Percentiles rank a stretch among this genome's conserved stretches.
phyloP scores from a whole-genome alignment of 2,888 invertebrate genomes.

The Ophion obscuratus region DNA sequence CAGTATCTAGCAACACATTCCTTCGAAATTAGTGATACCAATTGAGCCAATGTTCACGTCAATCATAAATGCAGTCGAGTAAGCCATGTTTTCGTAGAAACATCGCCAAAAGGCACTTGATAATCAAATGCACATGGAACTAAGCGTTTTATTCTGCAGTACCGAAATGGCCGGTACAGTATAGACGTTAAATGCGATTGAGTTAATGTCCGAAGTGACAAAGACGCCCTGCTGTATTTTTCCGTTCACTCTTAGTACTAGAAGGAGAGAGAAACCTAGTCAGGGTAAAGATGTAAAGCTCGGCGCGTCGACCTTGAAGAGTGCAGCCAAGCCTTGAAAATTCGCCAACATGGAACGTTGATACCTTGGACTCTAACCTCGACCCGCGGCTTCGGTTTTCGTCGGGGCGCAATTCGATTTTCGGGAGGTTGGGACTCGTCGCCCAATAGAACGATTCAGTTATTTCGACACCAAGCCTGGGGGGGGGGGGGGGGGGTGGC shows the following conservation, averaged over 20 bases:
- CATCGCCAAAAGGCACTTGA: no score
- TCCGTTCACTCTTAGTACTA: neutral
- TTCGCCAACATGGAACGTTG: constrained; percentile 54
- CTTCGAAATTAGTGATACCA: neutral
- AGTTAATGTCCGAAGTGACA: neutral
- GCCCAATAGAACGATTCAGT: constrained; percentile 25
- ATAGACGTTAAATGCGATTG: neutral
- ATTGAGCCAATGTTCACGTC: neutral
- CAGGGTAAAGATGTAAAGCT: neutral
- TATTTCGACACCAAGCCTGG: neutral
- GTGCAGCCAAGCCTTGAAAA: constrained; percentile 63
- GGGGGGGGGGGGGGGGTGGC: no score
- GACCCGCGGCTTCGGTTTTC: constrained; percentile 54
- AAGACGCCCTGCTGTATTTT: neutral
- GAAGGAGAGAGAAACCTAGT: neutral
- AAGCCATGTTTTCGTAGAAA: neutral
- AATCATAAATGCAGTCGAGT: neutral
- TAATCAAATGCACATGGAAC: no score
- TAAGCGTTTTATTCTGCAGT: no score
- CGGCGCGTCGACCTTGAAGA: constrained; percentile 64
- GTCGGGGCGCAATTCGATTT: constrained; percentile 60
- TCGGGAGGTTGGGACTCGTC: constrained; percentile 35
- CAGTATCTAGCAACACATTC: neutral
- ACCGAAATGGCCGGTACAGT: no score
- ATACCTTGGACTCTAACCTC: constrained; percentile 67